Base-by-base conservation (phyloP, 2,113 vertebrate genomes). In the Stigmatopora nigra region DNA sequence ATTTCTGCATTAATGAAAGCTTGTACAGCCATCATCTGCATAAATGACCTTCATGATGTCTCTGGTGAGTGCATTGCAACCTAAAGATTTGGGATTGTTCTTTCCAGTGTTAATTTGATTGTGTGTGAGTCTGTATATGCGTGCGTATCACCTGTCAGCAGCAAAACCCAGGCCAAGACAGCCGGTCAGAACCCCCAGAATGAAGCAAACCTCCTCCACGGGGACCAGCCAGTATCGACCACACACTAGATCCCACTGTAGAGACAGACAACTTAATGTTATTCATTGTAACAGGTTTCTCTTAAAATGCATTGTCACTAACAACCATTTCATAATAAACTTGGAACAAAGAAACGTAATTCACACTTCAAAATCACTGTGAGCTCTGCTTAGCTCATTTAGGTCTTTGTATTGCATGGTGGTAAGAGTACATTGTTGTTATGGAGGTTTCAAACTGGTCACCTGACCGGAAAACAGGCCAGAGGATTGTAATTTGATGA, bases 161-260 rank as follows among this genome's bases (percentile, higher is more conserved):
- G 88, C 75, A 47, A 88, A 92, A 68, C 93, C 93, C 48, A 95
- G 81, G 60, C 88, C 77, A 47, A 95, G 88, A 61, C 90, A 92
- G 58, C 93, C 93, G 1, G 89, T 90, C n/a, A 93, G 89, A 69
- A 92, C 77, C 13, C 93, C 93, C 78, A 94, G 75, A 61, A 95
- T 93, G 83, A 94, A 94, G 71, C 93, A 93, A 60, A 93, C 92
- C 86, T 94, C 92, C 85, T 95, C 93, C 77, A 94, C 89, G 16
- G 93, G 93, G 74, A 94, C 91, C 81, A 92, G 80, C 93, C 93
- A 95, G 84, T 93, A 93, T 76, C 87, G 89, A 71, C 73, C 84
- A 74, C 93, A 94, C 78, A 94, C 93, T 86, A 95, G 90, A 81
- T 93, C 90, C 93, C 93, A 95, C 93, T 95, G 84, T 17, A 10